These are phyloP conservation scores for Acrobasis suavella DNA, from an alignment of 2,888 invertebrate species.

Conservation along the genomic window DNA sequence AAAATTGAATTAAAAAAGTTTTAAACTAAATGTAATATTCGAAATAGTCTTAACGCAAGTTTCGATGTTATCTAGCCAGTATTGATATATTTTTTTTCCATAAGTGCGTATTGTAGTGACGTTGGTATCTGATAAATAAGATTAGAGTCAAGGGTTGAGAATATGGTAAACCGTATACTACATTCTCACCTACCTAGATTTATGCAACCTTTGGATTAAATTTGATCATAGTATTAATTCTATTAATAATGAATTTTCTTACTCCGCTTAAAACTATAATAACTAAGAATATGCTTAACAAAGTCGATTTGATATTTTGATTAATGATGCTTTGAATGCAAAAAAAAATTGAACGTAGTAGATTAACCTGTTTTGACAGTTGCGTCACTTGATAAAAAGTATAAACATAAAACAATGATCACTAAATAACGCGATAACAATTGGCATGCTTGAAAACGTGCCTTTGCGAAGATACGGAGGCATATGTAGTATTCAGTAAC, in stretches of 20 bases:
- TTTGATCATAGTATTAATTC: not conserved
- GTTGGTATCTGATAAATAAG: slow-evolving; percentile 1
- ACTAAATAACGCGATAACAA: slow-evolving; percentile 9
- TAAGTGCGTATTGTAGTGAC: slow-evolving; percentile 7
- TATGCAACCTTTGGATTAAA: slow-evolving; percentile 7
- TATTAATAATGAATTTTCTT: not conserved
- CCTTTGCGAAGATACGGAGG: not conserved
- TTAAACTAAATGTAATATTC: not conserved
- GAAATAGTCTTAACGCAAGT: not conserved
- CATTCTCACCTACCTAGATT: slow-evolving; percentile 1
- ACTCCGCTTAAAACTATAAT: not conserved
- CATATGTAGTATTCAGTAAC: not conserved
- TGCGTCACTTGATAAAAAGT: slow-evolving; percentile 15
- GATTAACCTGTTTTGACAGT: not conserved
- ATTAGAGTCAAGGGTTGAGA: too few species aligned
- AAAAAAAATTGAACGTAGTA: not conserved
- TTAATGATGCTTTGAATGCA: too few species aligned
- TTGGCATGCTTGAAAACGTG: slow-evolving; percentile 3
- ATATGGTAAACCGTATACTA: too few species aligned
- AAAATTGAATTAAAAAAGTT: not conserved
- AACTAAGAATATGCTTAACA: not conserved
- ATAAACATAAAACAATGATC: slow-evolving; percentile 12
- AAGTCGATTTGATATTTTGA: not conserved
- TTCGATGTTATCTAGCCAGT: not conserved
- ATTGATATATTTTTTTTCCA: slow-evolving; percentile 5